Evolutionary conservation across 2,888 invertebrate genomes (phyloP).

Genomic region (Ptilodon capucinus): DNA sequence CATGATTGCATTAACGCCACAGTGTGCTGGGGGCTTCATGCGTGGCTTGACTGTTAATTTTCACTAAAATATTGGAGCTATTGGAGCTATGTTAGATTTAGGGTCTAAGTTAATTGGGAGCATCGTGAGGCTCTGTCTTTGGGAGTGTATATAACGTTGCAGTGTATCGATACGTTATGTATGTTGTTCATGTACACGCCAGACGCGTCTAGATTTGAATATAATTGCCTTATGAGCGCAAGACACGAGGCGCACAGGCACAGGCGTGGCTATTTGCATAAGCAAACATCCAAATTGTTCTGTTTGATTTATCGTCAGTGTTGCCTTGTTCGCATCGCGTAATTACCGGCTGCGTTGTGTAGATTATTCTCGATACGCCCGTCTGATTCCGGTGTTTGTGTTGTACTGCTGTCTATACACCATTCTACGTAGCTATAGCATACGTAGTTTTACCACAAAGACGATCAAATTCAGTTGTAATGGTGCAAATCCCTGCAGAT

Average conservation of each 20-base stretch:
- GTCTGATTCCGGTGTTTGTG: background rate
- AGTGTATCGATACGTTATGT: too few species aligned
- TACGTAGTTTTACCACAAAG: too few species aligned
- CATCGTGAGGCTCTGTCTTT: too few species aligned
- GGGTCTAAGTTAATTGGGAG: too few species aligned
- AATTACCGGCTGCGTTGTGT: constrained; percentile 17
- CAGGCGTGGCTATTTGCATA: constrained; percentile 28
- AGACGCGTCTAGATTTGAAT: constrained; percentile 29
- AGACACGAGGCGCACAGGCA: constrained; percentile 9
- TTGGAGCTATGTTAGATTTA: too few species aligned
- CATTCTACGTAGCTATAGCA: too few species aligned
- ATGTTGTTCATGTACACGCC: background rate
- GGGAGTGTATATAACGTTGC: background rate
- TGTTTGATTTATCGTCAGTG: constrained; percentile 27
- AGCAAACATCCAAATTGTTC: constrained; percentile 31
- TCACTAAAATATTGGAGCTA: too few species aligned
- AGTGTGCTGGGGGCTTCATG: too few species aligned
- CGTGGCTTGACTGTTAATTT: too few species aligned
- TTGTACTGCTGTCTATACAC: background rate
- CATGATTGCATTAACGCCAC: too few species aligned
- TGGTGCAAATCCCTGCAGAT: too few species aligned
- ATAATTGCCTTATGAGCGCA: constrained; percentile 40
- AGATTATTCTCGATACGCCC: background rate
- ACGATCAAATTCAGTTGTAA: too few species aligned
- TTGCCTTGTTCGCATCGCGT: constrained; percentile 10